Base-by-base conservation (phyloP, 1,140 invertebrate species). In the Cyclina sinensis region DNA sequence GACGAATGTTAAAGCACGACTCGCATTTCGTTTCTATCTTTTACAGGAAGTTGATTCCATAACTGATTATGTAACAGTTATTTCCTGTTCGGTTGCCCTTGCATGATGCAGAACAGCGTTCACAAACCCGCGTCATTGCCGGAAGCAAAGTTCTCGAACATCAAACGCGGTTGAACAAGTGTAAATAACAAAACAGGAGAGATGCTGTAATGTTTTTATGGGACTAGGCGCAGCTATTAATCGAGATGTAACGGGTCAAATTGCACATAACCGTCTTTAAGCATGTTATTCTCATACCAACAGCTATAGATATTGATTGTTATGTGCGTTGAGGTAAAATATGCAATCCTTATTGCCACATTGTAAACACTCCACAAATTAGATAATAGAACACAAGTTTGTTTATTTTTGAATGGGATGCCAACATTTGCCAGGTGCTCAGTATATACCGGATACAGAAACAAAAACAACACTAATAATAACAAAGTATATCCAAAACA, bases 201-300 rank as follows among this genome's bases (percentile, higher is more conserved):
- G 57, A n/a, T 11, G 24, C 21, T 62, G n/a, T 62, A 24, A 24
- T 27, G 57, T 24, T 24, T 62, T 62, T 62, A 62, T 62, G 57
- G 57, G 57, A 62, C n/a, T 27, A 24, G 57, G 27, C 27, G 57
- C 57, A 62, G 24, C 18, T 27, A 24, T n/a, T 62, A 27, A 27
- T 27, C 27, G 57, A 7, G 57, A 62, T 62, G 57, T 62, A n/a
- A 62, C n/a, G 57, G 18, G 57, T 62, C 57, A n/a, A n/a, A 62
- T 62, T 62, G 24, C 5, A 4, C 24, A n/a, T 62, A 62, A 62
- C 27, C n/a, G 57, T 62, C 57, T 27, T 62, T 62, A 62, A 62
- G 24, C 57, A 62, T 62, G 57, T 27, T 62, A 62, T 62, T n/a
- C 57, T 7, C n/a, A 14, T 62, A 27, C 57, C 18, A 27, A 27